Evolutionary conservation across 2,888 invertebrate species (phyloP).

Genomic region (Aleiodes alternator): DNA sequence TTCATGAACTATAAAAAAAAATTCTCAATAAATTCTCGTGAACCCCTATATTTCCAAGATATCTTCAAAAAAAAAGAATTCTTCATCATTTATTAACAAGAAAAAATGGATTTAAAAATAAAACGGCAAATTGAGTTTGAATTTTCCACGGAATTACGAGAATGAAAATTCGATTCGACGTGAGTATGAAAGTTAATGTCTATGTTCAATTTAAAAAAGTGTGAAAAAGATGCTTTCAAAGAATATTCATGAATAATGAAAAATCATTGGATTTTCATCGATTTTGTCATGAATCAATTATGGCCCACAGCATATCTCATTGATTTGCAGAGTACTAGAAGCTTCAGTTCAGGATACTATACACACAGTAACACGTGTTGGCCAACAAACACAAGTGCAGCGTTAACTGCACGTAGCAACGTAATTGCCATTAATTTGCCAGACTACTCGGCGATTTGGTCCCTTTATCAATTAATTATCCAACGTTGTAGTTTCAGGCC

Average conservation of each 20-base stretch:
- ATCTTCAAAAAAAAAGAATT: too few species aligned
- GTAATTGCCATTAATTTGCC: conserved; percentile 32
- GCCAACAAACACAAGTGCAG: conserved; percentile 44
- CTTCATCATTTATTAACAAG: too few species aligned
- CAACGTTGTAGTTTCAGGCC: background rate
- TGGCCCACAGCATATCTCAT: background rate
- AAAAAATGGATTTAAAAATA: too few species aligned
- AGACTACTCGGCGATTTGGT: conserved; percentile 11
- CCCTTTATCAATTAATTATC: conserved; percentile 30
- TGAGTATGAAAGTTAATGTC: too few species aligned
- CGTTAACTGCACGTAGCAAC: conserved; percentile 40
- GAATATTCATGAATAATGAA: background rate
- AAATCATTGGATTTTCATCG: background rate
- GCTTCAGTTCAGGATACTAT: background rate
- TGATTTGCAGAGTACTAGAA: background rate
- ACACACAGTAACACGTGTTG: background rate
- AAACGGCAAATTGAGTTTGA: too few species aligned
- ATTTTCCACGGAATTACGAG: too few species aligned
- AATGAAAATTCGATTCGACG: too few species aligned
- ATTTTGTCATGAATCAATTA: background rate
- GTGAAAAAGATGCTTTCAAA: background rate
- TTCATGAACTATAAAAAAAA: too few species aligned
- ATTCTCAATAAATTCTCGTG: too few species aligned
- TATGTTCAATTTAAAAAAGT: too few species aligned
- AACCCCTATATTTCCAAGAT: too few species aligned